phyloP scores from a whole-genome alignment of 2,797 vertebrate species.

The Bryconaethiops microstoma region DNA sequence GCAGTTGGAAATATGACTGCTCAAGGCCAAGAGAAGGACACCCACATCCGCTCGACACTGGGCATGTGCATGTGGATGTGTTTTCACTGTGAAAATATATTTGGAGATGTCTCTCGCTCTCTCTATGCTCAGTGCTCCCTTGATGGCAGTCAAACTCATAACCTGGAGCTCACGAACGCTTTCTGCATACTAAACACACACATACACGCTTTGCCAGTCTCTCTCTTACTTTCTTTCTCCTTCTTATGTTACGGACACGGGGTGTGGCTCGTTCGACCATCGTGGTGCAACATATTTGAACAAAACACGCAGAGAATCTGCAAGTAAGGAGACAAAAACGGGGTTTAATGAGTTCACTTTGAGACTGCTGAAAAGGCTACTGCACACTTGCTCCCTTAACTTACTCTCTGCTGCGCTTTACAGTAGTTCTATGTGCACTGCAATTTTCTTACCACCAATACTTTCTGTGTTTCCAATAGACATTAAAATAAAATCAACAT shows the following conservation, averaged over 20 bases:
- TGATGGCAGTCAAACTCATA: slow-evolving; percentile 25
- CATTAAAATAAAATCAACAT: too few relatives aligned
- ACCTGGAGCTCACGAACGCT: neutral
- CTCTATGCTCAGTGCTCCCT: slow-evolving; percentile 10
- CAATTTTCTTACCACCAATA: too few relatives aligned
- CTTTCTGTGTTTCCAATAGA: too few relatives aligned
- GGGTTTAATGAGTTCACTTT: too few relatives aligned
- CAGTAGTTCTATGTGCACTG: too few relatives aligned
- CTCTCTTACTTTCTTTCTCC: neutral
- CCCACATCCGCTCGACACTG: neutral
- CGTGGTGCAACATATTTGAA: too few relatives aligned
- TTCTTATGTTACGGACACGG: neutral
- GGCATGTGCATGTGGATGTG: neutral
- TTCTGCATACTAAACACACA: slow-evolving; percentile 3
- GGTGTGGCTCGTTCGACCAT: too few relatives aligned
- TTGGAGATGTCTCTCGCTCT: neutral
- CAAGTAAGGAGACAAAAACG: too few relatives aligned
- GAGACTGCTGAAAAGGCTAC: too few relatives aligned
- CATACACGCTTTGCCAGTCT: neutral
- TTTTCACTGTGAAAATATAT: neutral
- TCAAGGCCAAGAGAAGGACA: slow-evolving; percentile 9
- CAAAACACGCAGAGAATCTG: too few relatives aligned
- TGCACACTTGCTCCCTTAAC: too few relatives aligned
- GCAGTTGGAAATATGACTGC: neutral
- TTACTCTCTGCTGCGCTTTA: too few relatives aligned